Base-by-base conservation (phyloP, 1,140 invertebrate species). In the Meteorus sp. region DNA sequence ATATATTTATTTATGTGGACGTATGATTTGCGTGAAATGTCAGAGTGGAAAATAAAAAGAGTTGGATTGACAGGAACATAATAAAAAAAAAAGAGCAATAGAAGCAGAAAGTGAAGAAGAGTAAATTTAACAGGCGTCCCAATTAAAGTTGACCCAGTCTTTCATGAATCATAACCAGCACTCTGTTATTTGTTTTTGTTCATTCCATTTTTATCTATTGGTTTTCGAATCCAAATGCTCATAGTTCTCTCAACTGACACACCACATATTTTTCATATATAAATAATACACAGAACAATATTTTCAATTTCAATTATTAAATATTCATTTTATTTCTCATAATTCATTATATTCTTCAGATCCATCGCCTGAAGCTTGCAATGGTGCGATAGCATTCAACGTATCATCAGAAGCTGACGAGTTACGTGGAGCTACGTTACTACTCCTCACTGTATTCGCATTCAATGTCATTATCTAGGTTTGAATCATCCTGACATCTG, bases 361-460 rank as follows among this genome's bases (percentile, higher is more conserved):
- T 68, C 73, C 76, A 53, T 67, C 82, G 57, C 78, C 82, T 23
- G 82, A 84, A 31, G 77, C 80, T 2, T 86, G 84, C 59, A 83
- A 84, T 60, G 81, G 82, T 8, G 83, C 82, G 13, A 81, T 85
- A 15, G 83, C 83, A 2, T 63, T 84, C 67, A 63, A 82, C 76
- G 60, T 85, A 74, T 84, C 78, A 66, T 82, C 74, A 54, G 81
- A 54, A 63, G 80, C 54, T 61, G 73, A 55, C 74, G 72, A 23
- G 71, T 68, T 59, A 66, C 80, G 54, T 72, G 47, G 57, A n/a
- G 37, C 54, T 23, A 37, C 52, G 23, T 6, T 59, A 1, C 17
- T 59, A 7, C 50, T 61, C 37, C 54, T 60, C 15, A 59, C 60
- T 5, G 3, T 63, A 43, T 20, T 60, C 11, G 56, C 65, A 29